Conservation (phyloP, 2,888 invertebrate species). For the Acleris emargana region DNA sequence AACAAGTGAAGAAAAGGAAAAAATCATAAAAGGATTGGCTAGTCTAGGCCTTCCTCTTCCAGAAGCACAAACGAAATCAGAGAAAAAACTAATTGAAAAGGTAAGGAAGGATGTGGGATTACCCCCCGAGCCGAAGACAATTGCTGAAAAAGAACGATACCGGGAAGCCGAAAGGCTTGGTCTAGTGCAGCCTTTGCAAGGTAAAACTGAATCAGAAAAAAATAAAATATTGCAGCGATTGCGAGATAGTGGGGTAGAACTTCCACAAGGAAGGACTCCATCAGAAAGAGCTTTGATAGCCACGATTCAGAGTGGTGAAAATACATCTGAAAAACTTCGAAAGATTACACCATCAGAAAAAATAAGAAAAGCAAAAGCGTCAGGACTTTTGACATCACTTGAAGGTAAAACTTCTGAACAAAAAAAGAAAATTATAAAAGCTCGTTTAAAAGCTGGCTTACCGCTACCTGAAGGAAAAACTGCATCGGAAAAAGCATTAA, state of each 20-base stretch:
- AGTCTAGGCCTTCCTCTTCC: constrained; percentile 39
- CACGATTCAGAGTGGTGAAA: background rate
- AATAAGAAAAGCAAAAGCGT: constrained; percentile 40
- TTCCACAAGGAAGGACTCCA: constrained; percentile 32
- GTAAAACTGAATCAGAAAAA: constrained; percentile 41
- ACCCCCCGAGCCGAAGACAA: constrained; percentile 40
- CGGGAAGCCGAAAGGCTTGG: constrained; percentile 41
- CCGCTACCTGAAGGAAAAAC: constrained; percentile 47
- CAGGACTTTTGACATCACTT: constrained; percentile 45
- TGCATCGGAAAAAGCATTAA: background rate
- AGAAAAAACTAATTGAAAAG: constrained; percentile 45
- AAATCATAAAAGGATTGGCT: constrained; percentile 36
- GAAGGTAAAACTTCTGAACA: constrained; percentile 47
- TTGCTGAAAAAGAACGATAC: constrained; percentile 8
- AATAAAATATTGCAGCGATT: constrained; percentile 42
- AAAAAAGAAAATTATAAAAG: constrained; percentile 47
- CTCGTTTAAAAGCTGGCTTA: constrained; percentile 44
- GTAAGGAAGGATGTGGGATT: constrained; percentile 43
- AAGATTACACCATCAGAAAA: constrained; percentile 38
- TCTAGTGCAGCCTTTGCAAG: constrained; percentile 44
- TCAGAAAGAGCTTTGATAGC: constrained; percentile 29
- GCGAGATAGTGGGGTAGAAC: constrained; percentile 37
- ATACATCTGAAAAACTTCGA: background rate
- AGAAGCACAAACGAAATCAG: constrained; percentile 44
- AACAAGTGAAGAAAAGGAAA: constrained; percentile 45